A percentile compares a stretch with the other conserved stretches of the same genome.
Evolutionary conservation across 2,113 vertebrate genomes (phyloP).

Genomic region (Oreotrochilus melanogaster): DNA sequence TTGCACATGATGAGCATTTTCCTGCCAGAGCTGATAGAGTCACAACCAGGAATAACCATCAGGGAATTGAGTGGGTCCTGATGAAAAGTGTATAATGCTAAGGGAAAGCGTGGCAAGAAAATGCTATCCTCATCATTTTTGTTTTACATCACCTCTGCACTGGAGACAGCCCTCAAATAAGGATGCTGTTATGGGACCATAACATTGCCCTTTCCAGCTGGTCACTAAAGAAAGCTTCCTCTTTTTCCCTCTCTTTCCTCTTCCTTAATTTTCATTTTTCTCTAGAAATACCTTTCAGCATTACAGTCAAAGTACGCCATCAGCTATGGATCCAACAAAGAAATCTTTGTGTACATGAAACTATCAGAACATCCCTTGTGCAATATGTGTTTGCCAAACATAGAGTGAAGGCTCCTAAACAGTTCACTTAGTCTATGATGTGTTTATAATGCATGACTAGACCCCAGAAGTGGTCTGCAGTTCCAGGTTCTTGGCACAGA

Average conservation of each 20-base stretch:
- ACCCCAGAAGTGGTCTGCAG: neutral
- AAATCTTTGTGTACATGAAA: neutral
- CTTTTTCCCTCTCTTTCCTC: neutral
- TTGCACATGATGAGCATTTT: neutral
- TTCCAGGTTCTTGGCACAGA: neutral
- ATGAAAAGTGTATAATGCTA: neutral
- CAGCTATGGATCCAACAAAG: neutral
- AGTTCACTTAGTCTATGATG: neutral
- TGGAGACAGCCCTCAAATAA: neutral
- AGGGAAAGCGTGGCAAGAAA: neutral
- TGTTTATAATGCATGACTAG: neutral
- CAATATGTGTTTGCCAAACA: rapidly evolving
- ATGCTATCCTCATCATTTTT: neutral
- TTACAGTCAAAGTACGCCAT: neutral
- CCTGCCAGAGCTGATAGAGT: neutral
- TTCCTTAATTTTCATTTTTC: neutral
- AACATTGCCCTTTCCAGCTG: neutral
- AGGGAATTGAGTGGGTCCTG: neutral
- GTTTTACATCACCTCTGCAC: neutral
- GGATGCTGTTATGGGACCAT: neutral
- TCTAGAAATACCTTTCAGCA: neutral
- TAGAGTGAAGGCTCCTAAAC: neutral
- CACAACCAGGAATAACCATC: neutral
- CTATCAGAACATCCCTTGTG: neutral
- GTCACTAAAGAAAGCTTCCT: neutral